phyloP scores from a whole-genome alignment of 2,888 invertebrate species.

The Agriopis aurantiaria region DNA sequence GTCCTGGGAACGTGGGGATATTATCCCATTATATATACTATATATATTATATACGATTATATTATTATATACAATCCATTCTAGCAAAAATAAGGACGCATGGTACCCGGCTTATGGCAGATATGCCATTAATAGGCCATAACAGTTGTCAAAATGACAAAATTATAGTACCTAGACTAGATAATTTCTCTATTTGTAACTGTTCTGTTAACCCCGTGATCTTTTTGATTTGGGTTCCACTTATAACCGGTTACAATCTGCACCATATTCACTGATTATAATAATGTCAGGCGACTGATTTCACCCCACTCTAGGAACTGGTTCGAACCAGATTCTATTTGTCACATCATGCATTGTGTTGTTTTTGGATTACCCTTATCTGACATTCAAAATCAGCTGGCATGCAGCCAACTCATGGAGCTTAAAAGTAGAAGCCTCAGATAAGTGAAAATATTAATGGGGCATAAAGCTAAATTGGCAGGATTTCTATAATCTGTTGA shows the following conservation, averaged over 20 bases:
- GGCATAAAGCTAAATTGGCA: neutral
- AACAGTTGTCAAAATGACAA: neutral
- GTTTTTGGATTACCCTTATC: conserved; percentile 15
- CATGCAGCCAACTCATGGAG: conserved; percentile 2
- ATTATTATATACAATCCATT: too few species aligned
- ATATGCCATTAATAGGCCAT: too few species aligned
- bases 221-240: conserved; percentile 24
- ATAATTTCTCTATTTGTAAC: conserved; percentile 1
- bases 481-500: too few species aligned
- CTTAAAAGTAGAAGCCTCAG: neutral
- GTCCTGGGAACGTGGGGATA: too few species aligned
- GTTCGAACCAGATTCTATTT: conserved; percentile 20
- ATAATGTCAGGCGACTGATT: conserved; percentile 6
- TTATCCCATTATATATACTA: too few species aligned
- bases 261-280: conserved; percentile 21
- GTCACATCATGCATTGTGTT: conserved; percentile 1
- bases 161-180: neutral
- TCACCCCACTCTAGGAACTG: conserved; percentile 14
- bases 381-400: conserved; percentile 10
- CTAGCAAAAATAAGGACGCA: too few species aligned
- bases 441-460: neutral
- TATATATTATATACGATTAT: too few species aligned
- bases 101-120: too few species aligned
- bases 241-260: conserved; percentile 29
- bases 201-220: conserved; percentile 9